These are phyloP conservation scores for Sebastes fasciatus DNA, from an alignment of 2,113 vertebrate species.

Conservation along the genomic window DNA sequence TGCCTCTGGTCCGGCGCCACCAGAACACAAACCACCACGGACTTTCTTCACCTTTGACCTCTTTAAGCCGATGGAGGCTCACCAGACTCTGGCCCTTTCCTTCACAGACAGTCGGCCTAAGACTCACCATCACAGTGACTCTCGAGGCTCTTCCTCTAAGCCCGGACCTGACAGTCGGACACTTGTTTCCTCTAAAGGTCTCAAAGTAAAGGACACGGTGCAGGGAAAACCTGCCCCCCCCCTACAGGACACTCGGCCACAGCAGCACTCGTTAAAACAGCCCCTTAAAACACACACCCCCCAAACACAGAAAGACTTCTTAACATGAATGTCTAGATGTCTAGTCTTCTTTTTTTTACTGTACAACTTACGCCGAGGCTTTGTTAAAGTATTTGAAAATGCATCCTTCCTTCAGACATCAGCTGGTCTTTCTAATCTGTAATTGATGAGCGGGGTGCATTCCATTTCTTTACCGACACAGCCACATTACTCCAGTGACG, in stretches of 20 bases:
- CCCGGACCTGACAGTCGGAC: conserved; percentile 73
- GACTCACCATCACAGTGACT: conserved; percentile 72
- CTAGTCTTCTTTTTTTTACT: conserved; percentile 83
- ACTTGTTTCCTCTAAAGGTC: conserved; percentile 81
- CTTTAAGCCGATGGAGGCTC: conserved; percentile 80
- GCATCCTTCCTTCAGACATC: conserved; percentile 48
- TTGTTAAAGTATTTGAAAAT: conserved; percentile 81
- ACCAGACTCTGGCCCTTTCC: conserved; percentile 74
- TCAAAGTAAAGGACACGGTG: conserved; percentile 83
- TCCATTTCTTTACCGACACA: conserved; percentile 29
- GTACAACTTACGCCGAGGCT: conserved; percentile 81
- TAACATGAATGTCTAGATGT: conserved; percentile 85
- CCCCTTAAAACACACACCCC: conserved; percentile 87
- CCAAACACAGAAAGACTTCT: conserved; percentile 91
- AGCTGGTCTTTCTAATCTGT: conserved; percentile 17
- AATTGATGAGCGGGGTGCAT: not conserved
- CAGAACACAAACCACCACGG: conserved; percentile 76
- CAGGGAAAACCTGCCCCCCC: conserved; percentile 81
- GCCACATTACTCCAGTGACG: conserved; percentile 11
- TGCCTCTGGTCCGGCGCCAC: conserved; percentile 26
- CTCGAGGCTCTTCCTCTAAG: conserved; percentile 69
- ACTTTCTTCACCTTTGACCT: conserved; percentile 82
- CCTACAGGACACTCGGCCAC: conserved; percentile 86
- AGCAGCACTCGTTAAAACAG: conserved; percentile 75
- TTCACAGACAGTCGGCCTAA: conserved; percentile 72